phyloP scores from a whole-genome alignment of 2,113 vertebrate species.

The Eptesicus fuscus region DNA sequence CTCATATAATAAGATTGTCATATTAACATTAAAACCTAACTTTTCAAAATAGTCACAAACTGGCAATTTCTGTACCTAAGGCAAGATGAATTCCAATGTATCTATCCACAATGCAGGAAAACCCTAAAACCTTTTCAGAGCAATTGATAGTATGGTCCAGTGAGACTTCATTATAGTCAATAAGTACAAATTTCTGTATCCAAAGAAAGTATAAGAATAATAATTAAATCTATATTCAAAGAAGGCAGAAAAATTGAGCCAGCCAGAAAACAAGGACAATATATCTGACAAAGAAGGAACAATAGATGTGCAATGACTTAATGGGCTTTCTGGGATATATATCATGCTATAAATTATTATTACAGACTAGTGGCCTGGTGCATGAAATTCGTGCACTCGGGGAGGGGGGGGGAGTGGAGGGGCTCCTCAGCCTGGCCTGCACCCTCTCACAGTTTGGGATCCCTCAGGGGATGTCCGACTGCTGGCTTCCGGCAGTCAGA shows the following conservation, averaged over 20 bases:
- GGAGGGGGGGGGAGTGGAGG: no score
- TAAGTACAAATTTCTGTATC: not conserved
- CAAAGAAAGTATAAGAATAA: not conserved
- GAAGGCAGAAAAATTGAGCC: not conserved
- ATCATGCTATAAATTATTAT: not conserved
- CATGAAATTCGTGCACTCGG: no score
- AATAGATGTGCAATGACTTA: not conserved
- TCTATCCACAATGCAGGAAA: not conserved
- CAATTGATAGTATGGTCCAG: not conserved
- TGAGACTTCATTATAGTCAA: not conserved
- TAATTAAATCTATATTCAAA: not conserved
- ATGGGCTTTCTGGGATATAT: not conserved
- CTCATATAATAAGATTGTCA: not conserved
- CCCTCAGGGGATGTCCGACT: no score
- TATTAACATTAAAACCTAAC: not conserved
- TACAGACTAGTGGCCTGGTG: not conserved
- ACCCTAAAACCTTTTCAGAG: not conserved
- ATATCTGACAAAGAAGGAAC: not conserved
- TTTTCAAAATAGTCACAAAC: conserved; percentile 3
- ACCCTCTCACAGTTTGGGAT: no score
- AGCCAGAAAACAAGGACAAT: not conserved
- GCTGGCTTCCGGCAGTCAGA: no score
- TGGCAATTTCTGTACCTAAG: not conserved
- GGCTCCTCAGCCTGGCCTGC: no score
- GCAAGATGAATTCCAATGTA: not conserved